These are phyloP conservation scores for Hippocampus abdominalis DNA, from an alignment of 2,113 vertebrate species.

Conservation along the genomic window DNA sequence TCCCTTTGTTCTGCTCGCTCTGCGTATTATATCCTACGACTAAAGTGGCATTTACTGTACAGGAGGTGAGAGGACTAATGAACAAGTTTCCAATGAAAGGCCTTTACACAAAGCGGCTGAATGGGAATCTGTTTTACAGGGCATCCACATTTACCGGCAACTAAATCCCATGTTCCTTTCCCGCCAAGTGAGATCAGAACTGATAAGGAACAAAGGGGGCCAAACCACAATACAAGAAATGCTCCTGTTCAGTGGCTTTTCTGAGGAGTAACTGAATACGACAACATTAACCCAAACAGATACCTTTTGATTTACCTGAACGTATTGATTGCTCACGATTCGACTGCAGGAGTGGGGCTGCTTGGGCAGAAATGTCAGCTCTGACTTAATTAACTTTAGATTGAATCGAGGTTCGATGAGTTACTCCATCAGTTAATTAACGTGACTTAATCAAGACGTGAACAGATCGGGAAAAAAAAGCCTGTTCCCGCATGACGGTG, in stretches of 20 bases:
- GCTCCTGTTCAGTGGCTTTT: not conserved
- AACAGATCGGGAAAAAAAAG: not conserved
- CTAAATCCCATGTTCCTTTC: constrained; percentile 22
- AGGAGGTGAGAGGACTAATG: constrained; percentile 58
- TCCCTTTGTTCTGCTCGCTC: constrained; percentile 17
- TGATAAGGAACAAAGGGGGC: constrained; percentile 17
- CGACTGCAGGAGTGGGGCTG: too few relatives aligned
- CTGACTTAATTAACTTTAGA: not conserved
- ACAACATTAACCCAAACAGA: not conserved
- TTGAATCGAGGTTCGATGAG: not conserved
- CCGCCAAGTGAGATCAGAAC: constrained; percentile 23
- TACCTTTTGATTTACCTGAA: not conserved
- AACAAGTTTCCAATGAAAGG: constrained; percentile 59
- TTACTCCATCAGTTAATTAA: not conserved
- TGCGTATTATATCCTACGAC: constrained; percentile 37
- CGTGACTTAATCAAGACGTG: not conserved
- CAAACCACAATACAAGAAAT: not conserved
- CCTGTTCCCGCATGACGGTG: too few relatives aligned
- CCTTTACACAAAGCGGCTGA: constrained; percentile 54
- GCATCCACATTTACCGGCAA: constrained; percentile 37
- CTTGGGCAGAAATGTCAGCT: not conserved
- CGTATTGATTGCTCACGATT: not conserved
- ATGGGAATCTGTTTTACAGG: constrained; percentile 61
- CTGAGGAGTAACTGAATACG: not conserved
- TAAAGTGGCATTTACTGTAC: constrained; percentile 48